Base-by-base conservation (phyloP, 2,888 invertebrate species). In the Alitta virens region DNA sequence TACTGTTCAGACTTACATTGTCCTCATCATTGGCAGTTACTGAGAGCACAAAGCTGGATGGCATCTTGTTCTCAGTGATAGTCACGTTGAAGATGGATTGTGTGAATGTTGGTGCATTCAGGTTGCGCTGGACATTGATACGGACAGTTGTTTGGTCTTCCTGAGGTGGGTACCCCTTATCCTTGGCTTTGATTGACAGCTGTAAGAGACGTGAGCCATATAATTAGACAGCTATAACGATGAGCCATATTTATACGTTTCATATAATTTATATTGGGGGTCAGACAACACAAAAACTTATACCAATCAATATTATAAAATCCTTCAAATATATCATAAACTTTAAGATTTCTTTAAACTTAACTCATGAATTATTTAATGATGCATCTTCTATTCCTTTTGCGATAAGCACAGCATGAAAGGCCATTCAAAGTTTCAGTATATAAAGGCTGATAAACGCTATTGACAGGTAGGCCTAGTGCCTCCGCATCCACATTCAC, bases 121-220 rank as follows among this genome's bases (percentile, higher is more conserved):
- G 57, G 66, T 79, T 78, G 27, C 77, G 68, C n/a, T 65, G 69
- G 0, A 79, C 76, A 16, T 52, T 65, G 16, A 79, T 62, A 1
- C 63, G 64, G 5, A 78, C 73, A 2, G 72, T 71, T n/a, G 75
- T 74, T 25, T 46, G 54, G 27, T 60, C 67, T 12, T 51, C 58
- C 51, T 64, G 60, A 1, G 66, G 56, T n/a, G 74, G 70, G 14
- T 67, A 60, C 1, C 73, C 74, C 12, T 63, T 63, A 61, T 74
- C 74, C 26, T 46, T 18, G 0, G 71, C 72, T 61, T 46, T 49
- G 9, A 68, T 42, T 1, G 68, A 66, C 50, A 77, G 50, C 75
- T 76, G 69, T 7, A 66, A 69, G n/a, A 38, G n/a, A n/a, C n/a
- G n/a, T n/a, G n/a, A n/a, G n/a, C n/a, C n/a, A n/a, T n/a, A n/a